Evolutionary conservation across 2,797 vertebrate species (phyloP), one percentile per base, ranked within the genome.

Genomic region (Ctenopoma kingsleyae): DNA sequence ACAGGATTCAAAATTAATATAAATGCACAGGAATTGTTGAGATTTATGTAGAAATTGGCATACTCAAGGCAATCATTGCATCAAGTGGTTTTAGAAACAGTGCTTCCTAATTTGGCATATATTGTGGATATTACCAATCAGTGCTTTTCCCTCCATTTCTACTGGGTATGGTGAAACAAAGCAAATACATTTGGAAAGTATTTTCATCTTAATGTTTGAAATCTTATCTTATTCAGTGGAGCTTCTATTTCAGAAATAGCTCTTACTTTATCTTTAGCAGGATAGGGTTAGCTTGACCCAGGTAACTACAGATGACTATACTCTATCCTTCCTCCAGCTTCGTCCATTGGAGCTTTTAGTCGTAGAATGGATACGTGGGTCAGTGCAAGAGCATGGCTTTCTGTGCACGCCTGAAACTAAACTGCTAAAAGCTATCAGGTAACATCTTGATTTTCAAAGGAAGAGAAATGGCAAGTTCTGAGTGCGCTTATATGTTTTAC

Each of bases 101-200:
- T 17, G 1, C 41, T 43, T 6, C 17, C 41, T 44, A 6, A 17
- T 40, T 15, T 3, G 13, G 12, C 6, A 4, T 3, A 4, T 40
- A 40, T 40, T 41, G 15, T 41, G 13, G 2, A 41, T 41, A 6
- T 15, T 41, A 15, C 38, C 38, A 40, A 40, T 5, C 13, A 40
- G 13, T 40, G 12, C 38, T 40, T 55, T 46, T 19, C 7, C 43
- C 36, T 54, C 44, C 44, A 40, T 57, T 38, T 70, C 32, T 61
- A 52, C 8, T 46, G n/a, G 32, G 30, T 5, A 40, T 49, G 9
- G 27, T n/a, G 49, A 38, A 16, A 38, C 19, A 8, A 2, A 48
- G 20, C 5, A 25, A 49, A 15, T 3, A 16, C 13, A 10, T n/a
- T n/a, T 32, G n/a, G 5, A 49, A 48, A 25, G 23, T 25, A 23